These are phyloP conservation scores for Catamblyrhynchus diadema DNA, from an alignment of 2,797 vertebrate species.

Conservation along the genomic window DNA sequence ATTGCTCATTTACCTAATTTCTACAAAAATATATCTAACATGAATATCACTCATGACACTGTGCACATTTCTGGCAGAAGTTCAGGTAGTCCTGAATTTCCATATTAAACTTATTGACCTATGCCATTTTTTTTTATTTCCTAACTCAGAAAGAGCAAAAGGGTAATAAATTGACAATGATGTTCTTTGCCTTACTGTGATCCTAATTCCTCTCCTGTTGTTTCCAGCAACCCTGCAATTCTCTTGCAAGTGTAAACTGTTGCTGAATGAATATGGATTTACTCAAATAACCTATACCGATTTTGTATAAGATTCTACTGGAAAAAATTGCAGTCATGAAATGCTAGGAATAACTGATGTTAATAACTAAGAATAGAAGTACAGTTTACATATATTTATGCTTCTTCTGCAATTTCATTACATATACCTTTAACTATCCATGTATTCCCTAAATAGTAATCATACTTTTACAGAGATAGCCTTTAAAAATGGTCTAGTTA, in stretches of 20 bases:
- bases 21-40: neutral
- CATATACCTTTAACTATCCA: neutral
- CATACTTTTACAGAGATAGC: neutral
- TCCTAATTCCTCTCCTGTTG: neutral
- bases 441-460: neutral
- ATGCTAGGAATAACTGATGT: neutral
- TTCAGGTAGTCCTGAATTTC: neutral
- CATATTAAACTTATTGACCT: neutral
- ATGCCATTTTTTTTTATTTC: neutral
- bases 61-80: neutral
- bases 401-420: neutral
- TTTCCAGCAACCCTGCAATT: neutral
- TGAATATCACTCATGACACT: neutral
- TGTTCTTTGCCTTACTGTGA: neutral
- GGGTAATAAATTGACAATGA: neutral
- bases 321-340: neutral
- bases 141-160: neutral
- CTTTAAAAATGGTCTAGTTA: neutral
- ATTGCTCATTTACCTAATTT: conserved; percentile 9
- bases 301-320: neutral
- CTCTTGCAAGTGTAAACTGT: neutral
- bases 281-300: neutral
- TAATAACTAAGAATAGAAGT: neutral
- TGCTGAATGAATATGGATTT: neutral
- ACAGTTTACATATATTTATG: neutral